These are phyloP conservation scores for Urosaurus nigricauda DNA, from an alignment of 2,797 vertebrate species.

Conservation along the genomic window DNA sequence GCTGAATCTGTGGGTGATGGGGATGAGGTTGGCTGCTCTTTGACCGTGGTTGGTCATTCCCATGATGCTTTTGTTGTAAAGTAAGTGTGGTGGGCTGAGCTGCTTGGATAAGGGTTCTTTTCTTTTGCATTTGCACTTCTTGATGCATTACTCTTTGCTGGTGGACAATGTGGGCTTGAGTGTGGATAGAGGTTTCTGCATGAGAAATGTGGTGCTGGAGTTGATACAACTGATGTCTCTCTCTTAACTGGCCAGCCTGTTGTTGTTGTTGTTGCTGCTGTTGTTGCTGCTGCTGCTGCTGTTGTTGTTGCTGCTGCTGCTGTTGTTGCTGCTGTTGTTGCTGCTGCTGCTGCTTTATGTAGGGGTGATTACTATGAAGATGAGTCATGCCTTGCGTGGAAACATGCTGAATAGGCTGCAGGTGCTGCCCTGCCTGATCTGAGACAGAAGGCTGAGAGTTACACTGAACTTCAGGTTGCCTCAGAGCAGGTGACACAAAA, in stretches of 20 bases:
- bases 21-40: slow-evolving; percentile 89
- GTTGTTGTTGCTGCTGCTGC: slow-evolving; percentile 47
- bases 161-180: slow-evolving; percentile 89
- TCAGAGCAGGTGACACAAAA: slow-evolving; percentile 85
- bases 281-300: slow-evolving; percentile 84
- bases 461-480: slow-evolving; percentile 88
- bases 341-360: slow-evolving; percentile 87
- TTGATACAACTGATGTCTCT: slow-evolving; percentile 93
- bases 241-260: slow-evolving; percentile 87
- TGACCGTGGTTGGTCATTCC: slow-evolving; percentile 78
- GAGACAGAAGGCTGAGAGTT: slow-evolving; percentile 83
- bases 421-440: slow-evolving; percentile 86
- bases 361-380: slow-evolving; percentile 87
- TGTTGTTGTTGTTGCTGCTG: slow-evolving; percentile 76
- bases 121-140: slow-evolving; percentile 94
- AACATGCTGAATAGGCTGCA: slow-evolving; percentile 88
- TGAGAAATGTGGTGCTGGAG: slow-evolving; percentile 92
- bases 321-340: slow-evolving; percentile 76
- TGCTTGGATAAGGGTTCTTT: slow-evolving; percentile 88
- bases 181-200: slow-evolving; percentile 82
- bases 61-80: slow-evolving; percentile 93
- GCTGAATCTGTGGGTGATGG: slow-evolving; percentile 93
- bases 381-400: slow-evolving; percentile 85
- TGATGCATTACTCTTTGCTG: slow-evolving; percentile 91
- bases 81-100: slow-evolving; percentile 87